phyloP scores from a whole-genome alignment of 1,140 invertebrate genomes.

The Pteromalus puparum region DNA sequence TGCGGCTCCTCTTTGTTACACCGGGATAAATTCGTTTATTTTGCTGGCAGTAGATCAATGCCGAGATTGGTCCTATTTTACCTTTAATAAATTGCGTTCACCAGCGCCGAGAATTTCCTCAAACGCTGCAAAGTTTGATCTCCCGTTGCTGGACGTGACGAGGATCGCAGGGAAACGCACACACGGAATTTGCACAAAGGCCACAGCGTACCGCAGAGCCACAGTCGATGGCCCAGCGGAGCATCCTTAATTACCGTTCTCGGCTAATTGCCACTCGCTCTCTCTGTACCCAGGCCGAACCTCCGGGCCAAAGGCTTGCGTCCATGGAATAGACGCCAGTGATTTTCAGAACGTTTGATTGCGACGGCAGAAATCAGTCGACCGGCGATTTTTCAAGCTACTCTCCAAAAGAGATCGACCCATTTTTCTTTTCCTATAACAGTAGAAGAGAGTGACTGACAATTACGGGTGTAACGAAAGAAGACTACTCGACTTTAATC shows the following conservation, averaged over 20 bases:
- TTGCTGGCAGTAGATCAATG: background rate
- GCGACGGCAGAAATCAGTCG: too few species aligned
- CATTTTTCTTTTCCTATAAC: background rate
- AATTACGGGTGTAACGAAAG: too few species aligned
- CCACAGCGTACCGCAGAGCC: background rate
- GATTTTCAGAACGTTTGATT: background rate
- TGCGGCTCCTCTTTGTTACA: background rate
- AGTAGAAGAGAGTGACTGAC: background rate
- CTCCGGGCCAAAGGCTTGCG: too few species aligned
- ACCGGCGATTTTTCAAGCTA: background rate
- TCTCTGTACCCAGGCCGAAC: background rate
- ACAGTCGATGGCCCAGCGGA: background rate
- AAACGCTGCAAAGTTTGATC: background rate
- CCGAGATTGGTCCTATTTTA: background rate
- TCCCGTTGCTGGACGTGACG: background rate
- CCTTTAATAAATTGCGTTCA: background rate
- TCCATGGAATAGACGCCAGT: too few species aligned
- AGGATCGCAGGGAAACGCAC: too few species aligned
- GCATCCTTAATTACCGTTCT: background rate
- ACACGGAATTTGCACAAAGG: background rate
- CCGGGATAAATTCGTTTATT: background rate
- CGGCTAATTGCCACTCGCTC: background rate
- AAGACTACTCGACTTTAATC: constrained; percentile 15
- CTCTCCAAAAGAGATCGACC: background rate
- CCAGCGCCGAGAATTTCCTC: too few species aligned